A percentile compares a stretch with the other conserved stretches of the same genome.
Conservation (phyloP, 2,888 invertebrate species). For the Operophtera brumata region DNA sequence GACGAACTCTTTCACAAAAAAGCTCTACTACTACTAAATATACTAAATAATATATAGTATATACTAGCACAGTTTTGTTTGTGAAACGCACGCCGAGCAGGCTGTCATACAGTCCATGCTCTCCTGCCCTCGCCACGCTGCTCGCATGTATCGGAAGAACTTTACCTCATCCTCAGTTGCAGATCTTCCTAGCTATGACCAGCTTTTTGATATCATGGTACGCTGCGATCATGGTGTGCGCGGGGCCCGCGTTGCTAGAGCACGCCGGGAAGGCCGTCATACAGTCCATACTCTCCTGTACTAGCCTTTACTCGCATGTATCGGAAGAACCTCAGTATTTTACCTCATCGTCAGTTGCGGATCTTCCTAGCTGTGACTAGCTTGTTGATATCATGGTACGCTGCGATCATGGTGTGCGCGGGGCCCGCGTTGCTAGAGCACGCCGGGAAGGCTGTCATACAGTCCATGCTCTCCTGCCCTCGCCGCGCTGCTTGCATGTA, state of each 20-base stretch:
- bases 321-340: slow-evolving; percentile 91
- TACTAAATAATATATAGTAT: no score
- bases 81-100: no score
- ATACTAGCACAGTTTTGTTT: no score
- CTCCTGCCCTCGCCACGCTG: no score
- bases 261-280: slow-evolving; percentile 84
- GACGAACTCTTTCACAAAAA: no score
- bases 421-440: slow-evolving; percentile 84
- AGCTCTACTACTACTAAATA: no score
- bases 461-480: slow-evolving; percentile 90
- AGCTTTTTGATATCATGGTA: slow-evolving; percentile 94
- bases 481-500: slow-evolving; percentile 94
- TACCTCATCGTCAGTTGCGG: background rate
- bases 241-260: slow-evolving; percentile 81
- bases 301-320: slow-evolving; percentile 94
- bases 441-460: slow-evolving; percentile 83
- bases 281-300: slow-evolving; percentile 90
- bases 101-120: no score
- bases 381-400: slow-evolving; percentile 93
- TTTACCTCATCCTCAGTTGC: slow-evolving; percentile 28
- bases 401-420: slow-evolving; percentile 91
- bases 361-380: slow-evolving; percentile 90
- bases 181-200: slow-evolving; percentile 87
- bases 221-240: slow-evolving; percentile 92
- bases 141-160: no score